Conservation (phyloP, 2,797 vertebrate genomes). For the Iguana delicatissima region DNA sequence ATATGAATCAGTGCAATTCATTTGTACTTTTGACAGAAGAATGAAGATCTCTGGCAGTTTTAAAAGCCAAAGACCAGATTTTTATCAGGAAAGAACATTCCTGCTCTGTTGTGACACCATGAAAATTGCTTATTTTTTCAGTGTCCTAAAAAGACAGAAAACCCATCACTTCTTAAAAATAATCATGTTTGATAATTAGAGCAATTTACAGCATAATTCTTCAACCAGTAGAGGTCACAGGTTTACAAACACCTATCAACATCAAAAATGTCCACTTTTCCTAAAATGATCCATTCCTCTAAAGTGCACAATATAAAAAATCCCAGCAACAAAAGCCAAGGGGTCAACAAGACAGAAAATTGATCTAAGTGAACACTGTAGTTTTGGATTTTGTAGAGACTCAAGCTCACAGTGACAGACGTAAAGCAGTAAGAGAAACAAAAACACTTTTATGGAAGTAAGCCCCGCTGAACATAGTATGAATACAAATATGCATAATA, state of each 20-base stretch:
- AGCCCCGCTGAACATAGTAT: background rate
- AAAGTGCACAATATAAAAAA: background rate
- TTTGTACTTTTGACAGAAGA: too few species aligned
- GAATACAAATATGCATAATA: background rate
- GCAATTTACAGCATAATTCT: background rate
- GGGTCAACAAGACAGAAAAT: background rate
- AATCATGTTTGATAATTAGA: background rate
- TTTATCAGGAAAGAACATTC: background rate
- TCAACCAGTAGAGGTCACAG: too few species aligned
- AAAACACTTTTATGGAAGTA: background rate
- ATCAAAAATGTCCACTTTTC: background rate
- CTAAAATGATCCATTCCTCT: background rate
- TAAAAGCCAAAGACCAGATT: too few species aligned
- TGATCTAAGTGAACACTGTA: background rate
- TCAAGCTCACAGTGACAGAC: background rate
- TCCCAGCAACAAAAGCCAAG: background rate
- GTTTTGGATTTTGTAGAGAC: background rate
- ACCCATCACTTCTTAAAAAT: background rate
- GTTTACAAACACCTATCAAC: background rate
- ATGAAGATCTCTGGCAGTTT: too few species aligned
- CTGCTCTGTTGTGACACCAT: background rate
- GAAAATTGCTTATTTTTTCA: background rate
- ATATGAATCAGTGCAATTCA: too few species aligned
- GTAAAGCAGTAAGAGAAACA: background rate
- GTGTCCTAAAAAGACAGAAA: background rate